Percentiles rank a stretch among this genome's conserved stretches.
Conservation (phyloP, 35 echinoderm and acorn worm genomes). For the Holothuria glaberrima region DNA sequence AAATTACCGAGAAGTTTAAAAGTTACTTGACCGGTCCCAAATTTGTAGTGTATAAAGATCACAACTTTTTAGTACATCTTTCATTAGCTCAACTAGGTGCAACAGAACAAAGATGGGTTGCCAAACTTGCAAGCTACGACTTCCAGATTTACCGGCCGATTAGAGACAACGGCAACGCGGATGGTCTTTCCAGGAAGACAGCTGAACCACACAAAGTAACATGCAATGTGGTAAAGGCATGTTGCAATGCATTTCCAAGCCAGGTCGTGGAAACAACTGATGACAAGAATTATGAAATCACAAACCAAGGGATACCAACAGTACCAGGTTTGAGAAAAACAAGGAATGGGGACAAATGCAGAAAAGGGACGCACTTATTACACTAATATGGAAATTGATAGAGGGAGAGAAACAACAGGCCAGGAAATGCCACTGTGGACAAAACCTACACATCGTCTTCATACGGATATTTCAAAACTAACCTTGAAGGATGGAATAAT, state of each 20-base stretch:
- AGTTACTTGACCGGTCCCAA: slow-evolving; percentile 52
- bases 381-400: background rate
- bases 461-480: too few relatives aligned
- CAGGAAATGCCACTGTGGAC: background rate
- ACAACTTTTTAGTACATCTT: too few relatives aligned
- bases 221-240: background rate
- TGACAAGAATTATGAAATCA: background rate
- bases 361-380: background rate
- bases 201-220: background rate
- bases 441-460: too few relatives aligned
- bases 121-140: slow-evolving; percentile 40
- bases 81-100: slow-evolving; percentile 32
- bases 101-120: slow-evolving; percentile 60
- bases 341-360: background rate
- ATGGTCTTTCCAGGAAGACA: slow-evolving; percentile 48
- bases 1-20: slow-evolving; percentile 69
- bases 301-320: background rate
- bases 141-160: slow-evolving; percentile 53
- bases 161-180: slow-evolving; percentile 47
- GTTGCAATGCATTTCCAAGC: background rate
- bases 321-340: background rate
- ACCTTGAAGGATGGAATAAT: too few relatives aligned
- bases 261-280: too few relatives aligned
- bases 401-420: background rate
- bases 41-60: slow-evolving; percentile 68